Conservation (phyloP, 2,888 invertebrate species). For the Troides helena region DNA sequence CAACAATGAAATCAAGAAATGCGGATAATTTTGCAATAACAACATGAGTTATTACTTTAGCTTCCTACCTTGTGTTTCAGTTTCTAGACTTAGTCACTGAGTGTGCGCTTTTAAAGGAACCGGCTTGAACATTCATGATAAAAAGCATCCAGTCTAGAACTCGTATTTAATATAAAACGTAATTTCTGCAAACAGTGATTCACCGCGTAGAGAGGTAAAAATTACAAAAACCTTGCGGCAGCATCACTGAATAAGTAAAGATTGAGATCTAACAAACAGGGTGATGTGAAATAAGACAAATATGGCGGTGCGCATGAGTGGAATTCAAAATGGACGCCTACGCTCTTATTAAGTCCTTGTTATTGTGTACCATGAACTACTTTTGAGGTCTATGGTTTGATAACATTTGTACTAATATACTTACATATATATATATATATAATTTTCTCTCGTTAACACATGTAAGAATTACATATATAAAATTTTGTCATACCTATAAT, state of each 20-base stretch:
- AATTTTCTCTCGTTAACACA: no score
- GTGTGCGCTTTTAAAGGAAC: conserved; percentile 8
- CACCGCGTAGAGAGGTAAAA: conserved; percentile 32
- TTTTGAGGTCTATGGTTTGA: conserved; percentile 41
- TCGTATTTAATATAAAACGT: conserved; percentile 26
- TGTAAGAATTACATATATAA: no score
- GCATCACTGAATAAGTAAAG: conserved; percentile 64
- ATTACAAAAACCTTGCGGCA: conserved; percentile 51
- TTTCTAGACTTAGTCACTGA: not conserved
- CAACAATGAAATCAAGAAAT: no score
- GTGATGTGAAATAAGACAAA: conserved; percentile 75
- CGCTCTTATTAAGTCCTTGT: conserved; percentile 44
- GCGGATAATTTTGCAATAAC: no score
- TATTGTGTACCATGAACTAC: conserved; percentile 48
- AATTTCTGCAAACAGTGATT: conserved; percentile 29
- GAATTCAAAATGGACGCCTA: conserved; percentile 62
- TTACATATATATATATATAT: no score
- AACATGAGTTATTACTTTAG: conserved; percentile 1
- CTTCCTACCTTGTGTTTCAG: conserved; percentile 8
- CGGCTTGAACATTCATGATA: conserved; percentile 2
- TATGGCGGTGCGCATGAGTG: conserved; percentile 63
- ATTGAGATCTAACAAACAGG: conserved; percentile 70
- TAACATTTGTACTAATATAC: not conserved
- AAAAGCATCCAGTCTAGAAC: conserved; percentile 11
- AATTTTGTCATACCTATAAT: no score